Evolutionary conservation across 1,140 invertebrate species (phyloP).

Genomic region (Micrasema minimum): DNA sequence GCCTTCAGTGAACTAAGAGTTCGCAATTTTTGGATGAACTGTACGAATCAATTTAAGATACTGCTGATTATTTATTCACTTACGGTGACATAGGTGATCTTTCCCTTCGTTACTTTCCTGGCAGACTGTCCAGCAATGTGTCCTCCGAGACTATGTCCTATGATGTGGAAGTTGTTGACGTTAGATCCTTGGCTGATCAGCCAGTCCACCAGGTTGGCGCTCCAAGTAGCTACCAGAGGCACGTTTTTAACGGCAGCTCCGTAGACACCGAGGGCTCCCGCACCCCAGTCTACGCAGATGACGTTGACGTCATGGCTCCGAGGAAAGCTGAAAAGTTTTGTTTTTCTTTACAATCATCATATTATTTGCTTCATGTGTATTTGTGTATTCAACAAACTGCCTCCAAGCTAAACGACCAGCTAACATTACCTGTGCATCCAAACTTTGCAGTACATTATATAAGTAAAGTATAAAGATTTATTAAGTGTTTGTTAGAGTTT

Average conservation of each 20-base stretch:
- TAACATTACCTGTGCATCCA: too few species aligned
- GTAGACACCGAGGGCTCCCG: conserved; percentile 61
- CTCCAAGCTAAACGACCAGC: too few species aligned
- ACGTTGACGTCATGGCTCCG: conserved; percentile 65
- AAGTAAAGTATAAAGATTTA: too few species aligned
- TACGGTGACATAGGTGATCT: conserved; percentile 48
- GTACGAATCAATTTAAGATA: too few species aligned
- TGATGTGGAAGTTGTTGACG: conserved; percentile 57
- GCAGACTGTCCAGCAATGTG: conserved; percentile 56
- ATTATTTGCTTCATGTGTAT: too few species aligned
- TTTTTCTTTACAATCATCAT: too few species aligned
- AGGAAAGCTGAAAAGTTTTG: conserved; percentile 64
- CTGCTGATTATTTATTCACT: too few species aligned
- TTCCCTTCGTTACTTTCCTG: conserved; percentile 45
- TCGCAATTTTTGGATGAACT: too few species aligned
- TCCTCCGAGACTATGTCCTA: conserved; percentile 55
- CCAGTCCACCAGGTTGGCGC: conserved; percentile 67
- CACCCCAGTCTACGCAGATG: conserved; percentile 68
- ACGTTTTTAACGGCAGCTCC: conserved; percentile 65
- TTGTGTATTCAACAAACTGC: too few species aligned
- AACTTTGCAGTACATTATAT: too few species aligned
- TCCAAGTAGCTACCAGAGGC: conserved; percentile 62
- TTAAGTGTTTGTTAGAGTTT: too few species aligned
- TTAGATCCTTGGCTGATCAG: conserved; percentile 57
- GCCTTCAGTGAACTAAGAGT: too few species aligned